Base-by-base conservation (phyloP, 2,888 invertebrate genomes). In the Pseudeuparius sepicola region DNA sequence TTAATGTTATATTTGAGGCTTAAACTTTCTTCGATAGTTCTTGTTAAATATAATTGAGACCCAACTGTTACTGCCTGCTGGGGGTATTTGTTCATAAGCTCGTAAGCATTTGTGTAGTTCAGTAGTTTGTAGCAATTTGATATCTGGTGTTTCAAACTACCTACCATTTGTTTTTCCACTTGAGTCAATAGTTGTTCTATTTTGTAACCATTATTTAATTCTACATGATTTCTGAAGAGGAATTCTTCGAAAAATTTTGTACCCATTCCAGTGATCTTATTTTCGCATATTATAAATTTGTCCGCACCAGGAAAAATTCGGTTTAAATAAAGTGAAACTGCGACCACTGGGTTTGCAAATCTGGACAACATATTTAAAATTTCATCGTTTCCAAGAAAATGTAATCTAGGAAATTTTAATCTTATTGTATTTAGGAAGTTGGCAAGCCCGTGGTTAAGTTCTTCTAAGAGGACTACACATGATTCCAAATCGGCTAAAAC, bases 341-440 rank as follows among this genome's bases (percentile, higher is more conserved):
- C 24, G 28, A 17, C 27, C n/a, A 14, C 10, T 14, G 36, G 17
- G 10, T 32, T 82, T 52, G 84, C 79, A 63, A 82, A 83, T 5
- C 85, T 81, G 0, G 86, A 85, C 40, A 89, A 66, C 49, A 89
- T 83, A 60, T 86, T 83, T 44, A 89, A 66, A 68, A 89, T 74
- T 61, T 89, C 88, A 51, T 86, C 82, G 56, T 89, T 85, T 2
- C 87, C 86, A 33, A 90, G 64, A 54, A 89, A 88, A 66, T 86
- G 88, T 54, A 89, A 85, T 55, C 88, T 71, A 18, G 86, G 78
- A 55, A 86, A 87, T 57, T 69, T 79, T 4, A 82, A 60, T 47
- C 86, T 64, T 58, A 86, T 83, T 58, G 75, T 78, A 61, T 87
- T 84, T 43, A 88, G 65, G 57, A 87, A 88, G 49, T 72, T 71